A percentile compares a stretch with the other conserved stretches of the same genome.
Conservation (phyloP, 2,113 vertebrate species). For the Clarias macrocephalus region DNA sequence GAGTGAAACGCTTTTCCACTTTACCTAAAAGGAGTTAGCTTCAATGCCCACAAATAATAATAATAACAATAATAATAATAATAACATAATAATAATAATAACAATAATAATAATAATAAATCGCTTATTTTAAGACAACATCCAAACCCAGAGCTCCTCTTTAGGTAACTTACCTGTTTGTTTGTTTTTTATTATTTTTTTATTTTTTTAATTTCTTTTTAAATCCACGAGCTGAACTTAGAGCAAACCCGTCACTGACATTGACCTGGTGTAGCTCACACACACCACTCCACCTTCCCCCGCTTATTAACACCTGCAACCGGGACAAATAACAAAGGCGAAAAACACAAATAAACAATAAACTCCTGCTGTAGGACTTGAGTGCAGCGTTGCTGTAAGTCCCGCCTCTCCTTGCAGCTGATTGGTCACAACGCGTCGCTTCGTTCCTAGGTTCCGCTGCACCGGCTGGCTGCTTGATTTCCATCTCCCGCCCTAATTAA, state of each 20-base stretch:
- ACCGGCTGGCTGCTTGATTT: neutral
- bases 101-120: no score
- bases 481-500: neutral
- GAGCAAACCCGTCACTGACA: neutral
- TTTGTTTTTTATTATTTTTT: no score
- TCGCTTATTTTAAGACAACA: neutral
- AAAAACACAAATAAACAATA: neutral
- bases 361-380: rapidly evolving
- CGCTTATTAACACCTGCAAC: neutral
- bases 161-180: neutral
- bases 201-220: no score
- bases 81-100: neutral
- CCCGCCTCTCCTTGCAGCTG: neutral
- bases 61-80: no score
- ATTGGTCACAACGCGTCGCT: neutral
- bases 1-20: neutral
- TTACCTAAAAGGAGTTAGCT: neutral
- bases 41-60: neutral
- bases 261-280: neutral
- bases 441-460: no score
- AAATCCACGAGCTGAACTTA: neutral
- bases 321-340: no score
- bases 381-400: rapidly evolving
- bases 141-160: no score
- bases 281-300: neutral